phyloP scores from a whole-genome alignment of 2,888 invertebrate genomes.

The Brachylomia viminalis region DNA sequence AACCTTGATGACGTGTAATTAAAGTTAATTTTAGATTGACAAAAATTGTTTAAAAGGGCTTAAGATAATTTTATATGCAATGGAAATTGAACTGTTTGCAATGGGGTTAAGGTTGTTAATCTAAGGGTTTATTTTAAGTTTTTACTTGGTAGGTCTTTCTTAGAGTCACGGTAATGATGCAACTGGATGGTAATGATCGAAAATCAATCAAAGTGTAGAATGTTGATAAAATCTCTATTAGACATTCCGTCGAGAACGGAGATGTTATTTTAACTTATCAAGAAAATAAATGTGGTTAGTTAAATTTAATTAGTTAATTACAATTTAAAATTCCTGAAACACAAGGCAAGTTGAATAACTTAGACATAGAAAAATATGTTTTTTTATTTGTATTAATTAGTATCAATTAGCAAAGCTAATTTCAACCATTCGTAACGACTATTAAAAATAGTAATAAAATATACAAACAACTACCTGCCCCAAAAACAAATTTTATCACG shows the following conservation, averaged over 20 bases:
- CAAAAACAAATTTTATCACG: constrained; percentile 47
- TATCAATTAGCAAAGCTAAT: constrained; percentile 32
- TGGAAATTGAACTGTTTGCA: constrained; percentile 3
- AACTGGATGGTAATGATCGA: constrained; percentile 51
- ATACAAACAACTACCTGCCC: constrained; percentile 56
- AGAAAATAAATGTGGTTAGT: constrained; percentile 23
- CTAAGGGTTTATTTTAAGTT: not conserved
- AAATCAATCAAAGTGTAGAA: constrained; percentile 52
- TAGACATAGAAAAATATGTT: constrained; percentile 11
- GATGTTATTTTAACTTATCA: constrained; percentile 38
- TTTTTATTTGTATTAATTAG: constrained; percentile 31
- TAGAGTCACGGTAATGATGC: constrained; percentile 31
- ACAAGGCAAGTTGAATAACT: constrained; percentile 8
- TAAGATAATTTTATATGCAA: not conserved
- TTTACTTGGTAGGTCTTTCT: constrained; percentile 4
- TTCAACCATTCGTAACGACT: constrained; percentile 36
- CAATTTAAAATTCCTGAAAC: constrained; percentile 12
- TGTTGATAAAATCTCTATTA: constrained; percentile 61
- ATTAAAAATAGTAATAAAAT: constrained; percentile 52
- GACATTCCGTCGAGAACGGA: constrained; percentile 15
- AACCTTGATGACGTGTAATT: constrained; percentile 16
- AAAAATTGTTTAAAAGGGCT: not conserved
- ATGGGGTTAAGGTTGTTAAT: constrained; percentile 4
- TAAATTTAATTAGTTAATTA: constrained; percentile 49
- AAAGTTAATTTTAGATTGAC: constrained; percentile 33